Base-by-base conservation (phyloP, 37 sponge, comb jelly and placozoan genomes). In the Geodia barretti region DNA sequence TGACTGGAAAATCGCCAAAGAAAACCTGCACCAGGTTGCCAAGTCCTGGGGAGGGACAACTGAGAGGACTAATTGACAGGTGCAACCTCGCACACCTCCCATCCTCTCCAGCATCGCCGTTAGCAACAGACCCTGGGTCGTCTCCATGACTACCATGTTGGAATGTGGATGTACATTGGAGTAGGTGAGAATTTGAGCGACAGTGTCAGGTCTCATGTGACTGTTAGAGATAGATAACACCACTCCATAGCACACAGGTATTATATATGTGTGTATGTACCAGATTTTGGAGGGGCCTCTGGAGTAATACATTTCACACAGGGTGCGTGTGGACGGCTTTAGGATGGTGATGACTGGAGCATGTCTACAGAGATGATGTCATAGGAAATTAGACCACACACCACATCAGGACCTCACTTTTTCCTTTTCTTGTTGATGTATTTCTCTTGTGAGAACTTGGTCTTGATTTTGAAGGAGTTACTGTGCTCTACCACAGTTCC, bases 371-470 rank as follows among this genome's bases (percentile, higher is more conserved):
- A 25, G 30, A 26, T 2, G 11, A n/a, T 67, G 69, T 11, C 69
- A 58, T 19, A 58, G 60, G 38, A 60, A 17, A 75, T 2, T 2
- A 43, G 7, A 33, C 2, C 23, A 42, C 25, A 3, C 38, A 1
- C 28, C 4, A 1, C 4, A 73, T 37, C 20, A 4, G 60, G 36
- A 32, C 83, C 67, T 75, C 61, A 89, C 92, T 78, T 95, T 41
- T 68, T 83, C 60, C 66, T 65, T 54, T 95, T 95, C 73, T 85
- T 89, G 33, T 79, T 69, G 33, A 95, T 79, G 80, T 95, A 95
- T 68, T 95, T 95, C 36, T 82, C 86, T 41, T 95, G 87, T 30
- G 96, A 93, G 79, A 79, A 95, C 70, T 86, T 84, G 32, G 89
- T 93, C 74, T 79, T 80, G 11, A 87, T 88, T 30, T 60, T 79